phyloP scores from a whole-genome alignment of 2,888 invertebrate species.

The Campoletis raptor region DNA sequence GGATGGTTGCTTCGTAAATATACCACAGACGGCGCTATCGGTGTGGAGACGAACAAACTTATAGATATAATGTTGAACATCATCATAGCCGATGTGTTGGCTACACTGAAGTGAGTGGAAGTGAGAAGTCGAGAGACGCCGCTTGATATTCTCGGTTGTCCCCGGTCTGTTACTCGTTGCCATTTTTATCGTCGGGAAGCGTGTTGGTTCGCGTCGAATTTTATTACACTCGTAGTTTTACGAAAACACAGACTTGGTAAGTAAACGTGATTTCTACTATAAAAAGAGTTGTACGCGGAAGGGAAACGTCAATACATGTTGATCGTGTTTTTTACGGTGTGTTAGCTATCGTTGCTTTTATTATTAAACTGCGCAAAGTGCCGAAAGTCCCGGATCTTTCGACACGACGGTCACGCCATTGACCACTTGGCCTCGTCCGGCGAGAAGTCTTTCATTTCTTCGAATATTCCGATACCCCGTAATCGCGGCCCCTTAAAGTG shows the following conservation, averaged over 20 bases:
- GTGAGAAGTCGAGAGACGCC: constrained; percentile 72
- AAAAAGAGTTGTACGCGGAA: neutral
- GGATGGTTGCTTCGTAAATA: neutral
- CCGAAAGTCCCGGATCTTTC: constrained; percentile 33
- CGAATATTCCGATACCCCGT: neutral
- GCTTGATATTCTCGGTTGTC: constrained; percentile 67
- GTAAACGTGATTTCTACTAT: constrained; percentile 64
- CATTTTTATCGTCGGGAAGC: constrained; percentile 79
- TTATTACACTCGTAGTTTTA: constrained; percentile 77
- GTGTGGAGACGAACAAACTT: constrained; percentile 9
- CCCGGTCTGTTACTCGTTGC: constrained; percentile 77
- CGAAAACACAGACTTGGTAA: constrained; percentile 79
- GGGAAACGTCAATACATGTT: neutral
- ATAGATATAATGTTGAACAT: neutral
- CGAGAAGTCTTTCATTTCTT: neutral
- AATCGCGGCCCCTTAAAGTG: neutral
- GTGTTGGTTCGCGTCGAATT: constrained; percentile 77
- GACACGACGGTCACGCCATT: constrained; percentile 70
- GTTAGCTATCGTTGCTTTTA: neutral
- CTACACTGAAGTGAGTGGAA: constrained; percentile 53
- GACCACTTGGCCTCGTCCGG: constrained; percentile 54
- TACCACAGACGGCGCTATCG: constrained; percentile 40
- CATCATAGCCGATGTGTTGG: constrained; percentile 63
- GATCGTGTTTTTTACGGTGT: neutral
- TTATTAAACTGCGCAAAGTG: constrained; percentile 7